Evolutionary conservation across 2,888 invertebrate genomes (phyloP).

Genomic region (Perizoma flavofasciatum): DNA sequence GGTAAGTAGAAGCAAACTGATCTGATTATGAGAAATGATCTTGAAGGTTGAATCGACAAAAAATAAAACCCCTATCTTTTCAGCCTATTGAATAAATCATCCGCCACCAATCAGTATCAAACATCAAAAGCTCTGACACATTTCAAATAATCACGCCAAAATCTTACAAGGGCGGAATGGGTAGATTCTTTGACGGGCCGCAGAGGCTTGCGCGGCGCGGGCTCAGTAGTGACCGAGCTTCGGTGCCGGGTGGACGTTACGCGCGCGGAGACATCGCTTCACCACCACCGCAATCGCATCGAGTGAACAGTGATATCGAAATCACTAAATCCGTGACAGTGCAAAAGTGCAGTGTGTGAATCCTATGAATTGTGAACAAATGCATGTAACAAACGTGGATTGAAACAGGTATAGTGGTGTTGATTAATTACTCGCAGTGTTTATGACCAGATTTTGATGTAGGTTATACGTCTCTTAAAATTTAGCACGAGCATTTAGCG

Average conservation of each 20-base stretch:
- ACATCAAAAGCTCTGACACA: slow-evolving; percentile 45
- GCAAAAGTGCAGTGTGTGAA: slow-evolving; percentile 59
- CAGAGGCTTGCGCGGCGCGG: slow-evolving; percentile 71
- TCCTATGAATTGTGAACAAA: slow-evolving; percentile 55
- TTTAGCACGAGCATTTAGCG: slow-evolving; percentile 15
- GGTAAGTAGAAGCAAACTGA: too few relatives aligned
- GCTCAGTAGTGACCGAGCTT: slow-evolving; percentile 65
- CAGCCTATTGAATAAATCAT: slow-evolving; percentile 29
- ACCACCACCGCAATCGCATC: slow-evolving; percentile 46
- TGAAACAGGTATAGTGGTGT: slow-evolving; percentile 44
- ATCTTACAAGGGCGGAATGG: slow-evolving; percentile 57
- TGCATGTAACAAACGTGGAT: slow-evolving; percentile 54
- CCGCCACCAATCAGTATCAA: slow-evolving; percentile 43
- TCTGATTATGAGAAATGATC: not conserved
- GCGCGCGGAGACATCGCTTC: slow-evolving; percentile 37
- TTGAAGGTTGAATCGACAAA: slow-evolving; percentile 4
- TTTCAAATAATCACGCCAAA: slow-evolving; percentile 49
- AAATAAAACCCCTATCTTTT: slow-evolving; percentile 27
- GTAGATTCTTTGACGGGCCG: slow-evolving; percentile 63
- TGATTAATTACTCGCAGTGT: slow-evolving; percentile 41
- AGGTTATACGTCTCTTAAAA: slow-evolving; percentile 41
- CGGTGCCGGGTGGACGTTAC: slow-evolving; percentile 55
- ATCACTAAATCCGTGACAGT: slow-evolving; percentile 54
- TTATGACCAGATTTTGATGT: slow-evolving; percentile 47
- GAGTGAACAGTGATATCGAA: slow-evolving; percentile 67